Evolutionary conservation across 2,888 invertebrate species (phyloP), one percentile per base, ranked within the genome.

Genomic region (Drosophila colorata): DNA sequence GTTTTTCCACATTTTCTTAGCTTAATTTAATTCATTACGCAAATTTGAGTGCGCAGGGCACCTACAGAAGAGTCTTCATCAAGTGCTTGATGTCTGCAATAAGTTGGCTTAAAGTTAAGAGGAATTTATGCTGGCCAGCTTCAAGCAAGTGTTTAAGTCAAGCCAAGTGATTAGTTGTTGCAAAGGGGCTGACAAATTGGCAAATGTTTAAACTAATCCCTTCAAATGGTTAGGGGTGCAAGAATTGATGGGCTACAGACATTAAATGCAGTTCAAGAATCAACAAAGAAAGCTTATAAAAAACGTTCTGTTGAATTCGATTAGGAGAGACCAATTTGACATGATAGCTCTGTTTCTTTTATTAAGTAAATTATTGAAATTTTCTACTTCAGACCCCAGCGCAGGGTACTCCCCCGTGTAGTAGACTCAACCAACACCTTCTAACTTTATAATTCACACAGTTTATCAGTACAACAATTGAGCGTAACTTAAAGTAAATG

Each of bases 21-120:
- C 87, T 72, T 74, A 72, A 83, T 87, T 75, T 66, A 87, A 87
- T 83, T 87, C 64, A 87, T 87, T 87, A 80, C 25, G 37, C 38
- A 65, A 59, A 49, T 25, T 52, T 40, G 35, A 44, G 63, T 38
- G 35, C 13, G 18, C 23, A 47, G 31, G 18, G 9, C 9, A 8
- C 40, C 4, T n/a, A 33, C 28, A 48, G 35, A 35, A 55, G 44
- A 61, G 28, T 52, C 43, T 7, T 25, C 14, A 0, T 5, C 23
- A 38, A 44, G 43, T 44, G 37, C 28, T 44, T 49, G 52, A 44
- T 43, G 43, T 18, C 33, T 23, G n/a, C 18, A 64, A 57, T 57
- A 31, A 49, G 38, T 41, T 56, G 38, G 14, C 58, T 53, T 46
- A 18, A 48, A 28, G 38, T 37, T 8, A 52, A 46, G 16, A 56